phyloP scores from a whole-genome alignment of 2,113 vertebrate species.

The Athene noctua region DNA sequence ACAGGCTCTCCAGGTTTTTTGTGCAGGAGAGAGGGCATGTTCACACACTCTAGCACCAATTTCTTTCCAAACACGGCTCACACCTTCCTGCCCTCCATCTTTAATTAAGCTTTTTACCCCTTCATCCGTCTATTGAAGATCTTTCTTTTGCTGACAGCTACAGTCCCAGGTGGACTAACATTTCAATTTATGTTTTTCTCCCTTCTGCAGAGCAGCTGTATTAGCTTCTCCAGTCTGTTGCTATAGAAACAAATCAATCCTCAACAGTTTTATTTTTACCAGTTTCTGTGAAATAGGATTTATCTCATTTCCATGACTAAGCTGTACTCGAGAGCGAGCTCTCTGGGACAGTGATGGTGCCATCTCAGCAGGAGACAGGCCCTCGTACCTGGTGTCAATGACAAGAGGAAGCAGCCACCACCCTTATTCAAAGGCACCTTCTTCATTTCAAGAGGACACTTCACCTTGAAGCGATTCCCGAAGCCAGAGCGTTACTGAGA shows the following conservation, averaged over 20 bases:
- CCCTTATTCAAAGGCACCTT: not conserved
- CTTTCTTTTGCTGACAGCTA: not conserved
- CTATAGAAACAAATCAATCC: conserved; percentile 64
- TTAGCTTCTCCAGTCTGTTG: conserved; percentile 40
- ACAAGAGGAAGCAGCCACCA: not conserved
- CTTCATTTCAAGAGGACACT: not conserved
- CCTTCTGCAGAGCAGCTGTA: conserved; percentile 45
- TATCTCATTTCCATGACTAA: conserved; percentile 51
- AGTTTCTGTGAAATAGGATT: conserved; percentile 58
- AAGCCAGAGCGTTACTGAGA: not conserved
- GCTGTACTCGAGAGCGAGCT: not conserved
- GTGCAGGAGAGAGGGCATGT: not conserved
- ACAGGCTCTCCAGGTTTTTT: not conserved
- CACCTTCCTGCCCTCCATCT: not conserved
- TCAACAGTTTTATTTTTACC: conserved; percentile 65
- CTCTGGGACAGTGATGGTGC: not conserved
- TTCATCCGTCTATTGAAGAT: not conserved
- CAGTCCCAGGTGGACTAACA: conserved; percentile 21
- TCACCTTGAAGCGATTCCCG: not conserved
- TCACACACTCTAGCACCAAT: not conserved
- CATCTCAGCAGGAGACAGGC: not conserved
- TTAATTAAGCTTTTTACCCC: not conserved
- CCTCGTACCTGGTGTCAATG: fast-evolving
- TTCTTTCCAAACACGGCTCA: not conserved
- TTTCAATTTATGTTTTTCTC: conserved; percentile 24